Base-by-base conservation (phyloP, 2,888 invertebrate genomes). In the Slavum lentiscoides region DNA sequence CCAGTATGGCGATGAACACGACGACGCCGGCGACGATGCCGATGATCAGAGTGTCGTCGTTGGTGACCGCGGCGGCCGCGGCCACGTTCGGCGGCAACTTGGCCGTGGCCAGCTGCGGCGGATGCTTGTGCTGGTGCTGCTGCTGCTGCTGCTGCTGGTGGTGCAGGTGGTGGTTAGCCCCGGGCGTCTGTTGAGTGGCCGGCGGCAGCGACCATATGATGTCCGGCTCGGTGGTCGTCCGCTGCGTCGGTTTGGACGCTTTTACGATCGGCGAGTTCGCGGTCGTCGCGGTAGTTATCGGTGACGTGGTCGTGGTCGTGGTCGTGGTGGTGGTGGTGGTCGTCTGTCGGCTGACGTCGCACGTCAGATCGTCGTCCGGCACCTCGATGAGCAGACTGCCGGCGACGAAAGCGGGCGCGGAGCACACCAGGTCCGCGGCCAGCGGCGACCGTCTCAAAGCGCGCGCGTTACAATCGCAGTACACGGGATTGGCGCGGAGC, bases 21-120 rank as follows among this genome's bases (percentile, higher is more conserved):
- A 96, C 95, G 0, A 96, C 95, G 2, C 96, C 95, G 0, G 95
- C 95, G 0, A 96, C 95, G 84, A 96, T 96, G n/a, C 95, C 95
- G 82, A 96, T 96, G 74, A 96, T 96, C n/a, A 96, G 88, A 7
- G 95, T 95, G 84, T 96, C 96, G 84, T 96, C 96, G 85, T 95
- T 95, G 80, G 90, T 92, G 17, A 93, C 89, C 0, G 91, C 88
- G 13, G 89, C 88, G 82, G 89, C 88, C 4, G 89, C 89, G 15
- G 76, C 82, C 4, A 88, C 86, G 4, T 89, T 88, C 0, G 67
- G 19, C 21, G 69, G 64, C 19, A 89, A 89, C 67, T 89, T 89
- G 75, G 90, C 89, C 69, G 89, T 82, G 86, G 86, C 85, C 87
- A 88, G 17, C 13, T 37, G 64, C 37, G 13, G 43, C 43, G 9